Conservation (phyloP, 2,113 vertebrate genomes). For the Platichthys stellatus region DNA sequence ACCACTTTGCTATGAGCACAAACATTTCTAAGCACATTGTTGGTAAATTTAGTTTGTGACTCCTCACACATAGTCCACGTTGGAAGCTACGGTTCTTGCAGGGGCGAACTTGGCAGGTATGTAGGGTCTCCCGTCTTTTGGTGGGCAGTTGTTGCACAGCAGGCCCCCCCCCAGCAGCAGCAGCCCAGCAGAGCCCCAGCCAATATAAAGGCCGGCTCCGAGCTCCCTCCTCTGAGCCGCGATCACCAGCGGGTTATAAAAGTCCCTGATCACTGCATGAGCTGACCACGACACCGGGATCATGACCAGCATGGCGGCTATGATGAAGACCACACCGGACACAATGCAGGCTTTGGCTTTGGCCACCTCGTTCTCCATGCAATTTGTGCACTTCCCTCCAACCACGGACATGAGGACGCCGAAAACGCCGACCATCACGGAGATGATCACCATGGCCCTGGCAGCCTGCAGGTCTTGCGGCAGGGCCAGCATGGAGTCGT, state of each 20-base stretch:
- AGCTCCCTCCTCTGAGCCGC: conserved; percentile 80
- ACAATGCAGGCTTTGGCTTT: conserved; percentile 82
- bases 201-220: conserved; percentile 81
- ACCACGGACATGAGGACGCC: conserved; percentile 78
- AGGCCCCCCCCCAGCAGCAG: conserved; percentile 81
- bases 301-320: conserved; percentile 75
- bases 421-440: conserved; percentile 79
- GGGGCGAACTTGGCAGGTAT: conserved; percentile 71
- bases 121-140: conserved; percentile 66
- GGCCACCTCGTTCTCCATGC: conserved; percentile 79
- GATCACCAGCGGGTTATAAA: conserved; percentile 80
- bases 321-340: conserved; percentile 81
- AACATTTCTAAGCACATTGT: background rate
- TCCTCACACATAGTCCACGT: conserved; percentile 77
- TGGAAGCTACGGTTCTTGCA: conserved; percentile 59
- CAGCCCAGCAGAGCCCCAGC: conserved; percentile 77
- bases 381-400: conserved; percentile 85
- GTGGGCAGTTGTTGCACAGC: conserved; percentile 83
- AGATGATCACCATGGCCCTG: conserved; percentile 81
- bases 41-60: background rate
- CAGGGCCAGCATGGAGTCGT: conserved; percentile 82
- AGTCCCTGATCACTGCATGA: conserved; percentile 79
- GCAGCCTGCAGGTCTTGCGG: conserved; percentile 82
- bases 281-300: conserved; percentile 84
- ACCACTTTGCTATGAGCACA: background rate